Evolutionary conservation across 2,888 invertebrate genomes (phyloP).

Genomic region (Philhelius pedissequus): DNA sequence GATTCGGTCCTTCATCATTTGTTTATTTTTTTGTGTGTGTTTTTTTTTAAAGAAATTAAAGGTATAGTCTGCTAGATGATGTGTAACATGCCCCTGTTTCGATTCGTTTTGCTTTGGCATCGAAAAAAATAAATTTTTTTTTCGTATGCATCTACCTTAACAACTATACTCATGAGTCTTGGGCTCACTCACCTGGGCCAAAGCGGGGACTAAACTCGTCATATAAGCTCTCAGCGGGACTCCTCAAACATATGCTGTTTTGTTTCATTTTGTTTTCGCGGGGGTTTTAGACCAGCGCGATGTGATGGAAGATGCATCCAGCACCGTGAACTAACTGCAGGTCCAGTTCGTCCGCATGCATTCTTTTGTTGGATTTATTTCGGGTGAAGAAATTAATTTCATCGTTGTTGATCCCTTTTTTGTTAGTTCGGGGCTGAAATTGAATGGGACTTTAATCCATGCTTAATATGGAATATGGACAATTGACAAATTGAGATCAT

Average conservation of each 20-base stretch:
- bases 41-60: not conserved
- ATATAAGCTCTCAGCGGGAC: conserved; percentile 65
- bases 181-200: conserved; percentile 53
- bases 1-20: conserved; percentile 55
- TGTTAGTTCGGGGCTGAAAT: not conserved
- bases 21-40: no score
- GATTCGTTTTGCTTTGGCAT: conserved; percentile 38
- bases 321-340: conserved; percentile 36
- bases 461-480: conserved; percentile 45
- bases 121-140: conserved; percentile 18
- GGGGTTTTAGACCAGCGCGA: not conserved
- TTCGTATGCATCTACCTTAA: not conserved
- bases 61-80: conserved; percentile 54
- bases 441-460: conserved; percentile 54
- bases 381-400: conserved; percentile 64
- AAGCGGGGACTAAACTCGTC: not conserved
- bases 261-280: conserved; percentile 23
- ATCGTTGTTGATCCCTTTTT: conserved; percentile 55
- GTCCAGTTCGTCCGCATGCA: no score
- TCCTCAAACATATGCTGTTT: conserved; percentile 62
- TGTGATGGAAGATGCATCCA: not conserved
- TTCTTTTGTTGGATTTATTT: conserved; percentile 50
- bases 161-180: conserved; percentile 20
- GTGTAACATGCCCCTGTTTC: conserved; percentile 67
- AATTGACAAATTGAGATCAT: conserved; percentile 78